These are phyloP conservation scores for Abrostola triplasia DNA, from an alignment of 2,888 invertebrate genomes.

Conservation along the genomic window DNA sequence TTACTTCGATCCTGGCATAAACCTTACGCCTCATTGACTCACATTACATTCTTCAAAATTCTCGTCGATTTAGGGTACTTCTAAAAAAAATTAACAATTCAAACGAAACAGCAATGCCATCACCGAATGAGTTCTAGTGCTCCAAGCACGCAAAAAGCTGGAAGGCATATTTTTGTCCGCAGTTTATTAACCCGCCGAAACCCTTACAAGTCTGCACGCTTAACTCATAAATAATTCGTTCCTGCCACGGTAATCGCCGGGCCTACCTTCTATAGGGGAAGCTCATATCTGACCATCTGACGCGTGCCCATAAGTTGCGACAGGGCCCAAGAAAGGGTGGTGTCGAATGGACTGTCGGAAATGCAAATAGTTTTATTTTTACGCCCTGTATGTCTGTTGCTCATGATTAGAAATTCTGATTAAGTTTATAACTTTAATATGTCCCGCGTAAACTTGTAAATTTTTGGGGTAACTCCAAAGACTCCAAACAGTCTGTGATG, in stretches of 20 bases:
- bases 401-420: not conserved
- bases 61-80: no score
- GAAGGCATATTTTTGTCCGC: conserved; percentile 37
- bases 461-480: no score
- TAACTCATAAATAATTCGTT: conserved; percentile 53
- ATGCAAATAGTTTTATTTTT: conserved; percentile 9
- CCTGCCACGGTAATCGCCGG: conserved; percentile 54
- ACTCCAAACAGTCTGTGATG: no score
- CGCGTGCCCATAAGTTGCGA: conserved; percentile 49
- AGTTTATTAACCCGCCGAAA: conserved; percentile 50
- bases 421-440: no score
- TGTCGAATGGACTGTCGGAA: conserved; percentile 37
- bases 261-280: conserved; percentile 61
- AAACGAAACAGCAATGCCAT: not conserved
- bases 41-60: no score
- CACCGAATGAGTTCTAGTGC: not conserved
- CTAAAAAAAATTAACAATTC: no score
- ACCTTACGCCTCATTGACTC: no score
- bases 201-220: conserved; percentile 51
- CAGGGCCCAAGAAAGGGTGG: conserved; percentile 20
- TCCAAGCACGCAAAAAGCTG: conserved; percentile 14
- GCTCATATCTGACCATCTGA: conserved; percentile 64
- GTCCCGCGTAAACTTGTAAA: no score
- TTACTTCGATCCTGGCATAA: no score
- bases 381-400: no score